Conservation (phyloP, 2,113 vertebrate genomes). For the Bungarus multicinctus region DNA sequence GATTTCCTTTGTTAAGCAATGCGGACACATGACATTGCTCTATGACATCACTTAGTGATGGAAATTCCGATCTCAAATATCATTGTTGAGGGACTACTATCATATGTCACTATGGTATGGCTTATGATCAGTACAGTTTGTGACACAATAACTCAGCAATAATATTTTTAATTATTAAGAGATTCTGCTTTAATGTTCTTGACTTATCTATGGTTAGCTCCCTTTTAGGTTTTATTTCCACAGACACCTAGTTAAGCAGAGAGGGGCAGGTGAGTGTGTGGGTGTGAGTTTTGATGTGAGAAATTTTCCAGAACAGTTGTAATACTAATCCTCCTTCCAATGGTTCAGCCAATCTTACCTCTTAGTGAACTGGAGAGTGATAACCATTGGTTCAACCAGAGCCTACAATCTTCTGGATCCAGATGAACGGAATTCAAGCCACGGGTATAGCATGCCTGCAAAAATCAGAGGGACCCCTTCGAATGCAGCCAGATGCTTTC, state of each 20-base stretch:
- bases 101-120: neutral
- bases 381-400: constrained; percentile 88
- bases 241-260: neutral
- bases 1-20: neutral
- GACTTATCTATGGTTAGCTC: neutral
- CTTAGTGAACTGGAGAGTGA: constrained; percentile 78
- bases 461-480: neutral
- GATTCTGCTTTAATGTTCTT: neutral
- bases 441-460: constrained; percentile 87
- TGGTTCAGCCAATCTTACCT: constrained; percentile 64
- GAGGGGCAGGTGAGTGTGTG: neutral
- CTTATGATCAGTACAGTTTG: neutral
- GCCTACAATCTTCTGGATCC: constrained; percentile 65
- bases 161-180: neutral
- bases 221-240: neutral
- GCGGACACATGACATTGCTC: neutral
- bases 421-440: constrained; percentile 77
- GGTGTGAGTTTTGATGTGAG: no score
- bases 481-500: neutral
- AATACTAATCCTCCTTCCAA: accelerated
- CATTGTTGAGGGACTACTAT: neutral
- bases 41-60: neutral
- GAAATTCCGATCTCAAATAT: neutral
- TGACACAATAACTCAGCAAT: neutral
- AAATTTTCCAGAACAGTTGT: neutral